A percentile compares a stretch with the other conserved stretches of the same genome.
Evolutionary conservation across 2,888 invertebrate species (phyloP).

Genomic region (Caenorhabditis zanzibari): DNA sequence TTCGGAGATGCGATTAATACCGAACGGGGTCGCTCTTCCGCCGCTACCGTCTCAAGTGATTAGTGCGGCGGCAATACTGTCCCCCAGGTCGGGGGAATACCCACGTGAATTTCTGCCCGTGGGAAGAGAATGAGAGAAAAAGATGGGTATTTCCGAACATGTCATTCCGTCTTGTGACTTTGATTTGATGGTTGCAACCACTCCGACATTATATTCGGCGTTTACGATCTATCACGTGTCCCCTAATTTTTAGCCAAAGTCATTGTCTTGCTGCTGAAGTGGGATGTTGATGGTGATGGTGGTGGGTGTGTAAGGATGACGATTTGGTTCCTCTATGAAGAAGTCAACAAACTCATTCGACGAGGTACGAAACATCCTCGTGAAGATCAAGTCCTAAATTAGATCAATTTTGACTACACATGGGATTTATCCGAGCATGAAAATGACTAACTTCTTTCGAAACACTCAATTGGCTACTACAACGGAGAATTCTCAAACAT

Average conservation of each 20-base stretch:
- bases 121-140: constrained; percentile 20
- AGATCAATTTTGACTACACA: constrained; percentile 23
- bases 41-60: constrained; percentile 15
- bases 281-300: constrained; percentile 20
- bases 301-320: constrained; percentile 24
- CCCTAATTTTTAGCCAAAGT: constrained; percentile 16
- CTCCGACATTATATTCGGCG: constrained; percentile 36
- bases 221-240: constrained; percentile 60
- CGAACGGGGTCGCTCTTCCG: constrained; percentile 28
- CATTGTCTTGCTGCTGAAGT: constrained; percentile 45
- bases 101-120: constrained; percentile 64
- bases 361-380: constrained; percentile 1
- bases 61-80: background rate
- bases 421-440: constrained; percentile 17
- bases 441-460: constrained; percentile 21
- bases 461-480: constrained; percentile 8
- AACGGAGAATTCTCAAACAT: constrained; percentile 11
- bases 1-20: constrained; percentile 23
- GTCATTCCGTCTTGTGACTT: constrained; percentile 59
- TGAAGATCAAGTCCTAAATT: constrained; percentile 28
- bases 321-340: constrained; percentile 24
- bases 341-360: constrained; percentile 27
- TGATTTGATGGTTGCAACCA: constrained; percentile 50
- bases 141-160: constrained; percentile 58
- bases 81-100: constrained; percentile 44